Percentiles rank a stretch among this genome's conserved stretches.
Conservation (phyloP, 2,888 invertebrate genomes). For the Nemapogon koenigi region DNA sequence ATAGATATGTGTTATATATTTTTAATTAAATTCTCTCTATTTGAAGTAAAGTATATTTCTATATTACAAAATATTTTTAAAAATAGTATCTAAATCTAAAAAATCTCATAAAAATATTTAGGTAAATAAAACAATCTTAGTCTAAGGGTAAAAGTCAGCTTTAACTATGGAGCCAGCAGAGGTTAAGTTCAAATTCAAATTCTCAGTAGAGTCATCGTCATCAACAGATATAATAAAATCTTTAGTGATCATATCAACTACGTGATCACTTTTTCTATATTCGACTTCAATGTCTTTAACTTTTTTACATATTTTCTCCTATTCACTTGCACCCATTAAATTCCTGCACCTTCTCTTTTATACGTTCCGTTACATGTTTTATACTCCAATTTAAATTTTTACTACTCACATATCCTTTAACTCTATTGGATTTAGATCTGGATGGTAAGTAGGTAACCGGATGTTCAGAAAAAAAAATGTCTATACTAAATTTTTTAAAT, state of each 20-base stretch:
- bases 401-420: constrained; percentile 7
- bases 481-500: constrained; percentile 16
- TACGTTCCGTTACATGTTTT: neutral
- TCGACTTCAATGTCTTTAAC: constrained; percentile 14
- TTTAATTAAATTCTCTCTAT: too few relatives aligned
- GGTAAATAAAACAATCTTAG: too few relatives aligned
- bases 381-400: constrained; percentile 5
- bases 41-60: too few relatives aligned
- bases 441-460: constrained; percentile 20
- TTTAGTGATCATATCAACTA: constrained; percentile 15
- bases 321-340: constrained; percentile 13
- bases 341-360: constrained; percentile 9
- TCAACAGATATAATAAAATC: constrained; percentile 7
- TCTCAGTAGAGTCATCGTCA: constrained; percentile 7
- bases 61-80: too few relatives aligned
- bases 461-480: constrained; percentile 16
- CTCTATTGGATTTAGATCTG: constrained; percentile 11
- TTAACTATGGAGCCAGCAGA: too few relatives aligned
- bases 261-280: constrained; percentile 15
- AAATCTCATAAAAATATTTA: too few relatives aligned
- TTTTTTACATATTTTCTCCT: constrained; percentile 13
- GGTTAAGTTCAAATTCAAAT: too few relatives aligned
- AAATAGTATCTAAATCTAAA: too few relatives aligned
- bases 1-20: too few relatives aligned
- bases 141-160: too few relatives aligned